A percentile compares a stretch with the other conserved stretches of the same genome.
These are phyloP conservation scores for Tigriopus californicus DNA, from an alignment of 2,888 invertebrate species.

Conservation along the genomic window DNA sequence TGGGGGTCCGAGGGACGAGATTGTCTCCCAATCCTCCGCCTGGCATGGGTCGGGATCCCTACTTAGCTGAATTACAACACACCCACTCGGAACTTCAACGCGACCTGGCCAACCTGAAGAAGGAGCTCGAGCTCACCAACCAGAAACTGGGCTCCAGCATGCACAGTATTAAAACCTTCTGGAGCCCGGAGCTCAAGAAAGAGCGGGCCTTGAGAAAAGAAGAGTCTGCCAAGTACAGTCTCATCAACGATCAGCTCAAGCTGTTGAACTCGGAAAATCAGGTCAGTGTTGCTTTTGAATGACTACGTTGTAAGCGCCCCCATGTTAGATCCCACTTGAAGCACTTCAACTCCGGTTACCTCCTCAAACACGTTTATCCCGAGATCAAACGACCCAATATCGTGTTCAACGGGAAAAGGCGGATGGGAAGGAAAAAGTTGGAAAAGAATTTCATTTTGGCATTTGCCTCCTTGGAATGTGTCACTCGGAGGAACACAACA, in stretches of 20 bases:
- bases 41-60: conserved; percentile 38
- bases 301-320: not conserved
- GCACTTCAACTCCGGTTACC: not conserved
- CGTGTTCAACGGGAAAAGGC: too few species aligned
- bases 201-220: conserved; percentile 89
- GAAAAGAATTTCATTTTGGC: too few species aligned
- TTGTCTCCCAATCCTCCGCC: conserved; percentile 49
- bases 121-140: conserved; percentile 83
- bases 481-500: too few species aligned
- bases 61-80: conserved; percentile 69
- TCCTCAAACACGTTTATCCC: not conserved
- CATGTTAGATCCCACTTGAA: not conserved
- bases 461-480: too few species aligned
- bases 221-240: conserved; percentile 88
- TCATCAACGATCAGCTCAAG: conserved; percentile 89
- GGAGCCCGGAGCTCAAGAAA: conserved; percentile 98
- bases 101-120: conserved; percentile 73
- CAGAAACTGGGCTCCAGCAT: conserved; percentile 95
- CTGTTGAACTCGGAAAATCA: conserved; percentile 89
- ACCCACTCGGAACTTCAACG: conserved; percentile 87
- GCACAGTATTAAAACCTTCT: conserved; percentile 99
- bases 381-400: not conserved
- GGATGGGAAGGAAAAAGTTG: too few species aligned
- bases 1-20: conserved; percentile 38
- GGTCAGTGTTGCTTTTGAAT: conserved; percentile 35